A percentile compares a stretch with the other conserved stretches of the same genome.
phyloP scores from a whole-genome alignment of 1,140 invertebrate species.

The Hycleus phaleratus region DNA sequence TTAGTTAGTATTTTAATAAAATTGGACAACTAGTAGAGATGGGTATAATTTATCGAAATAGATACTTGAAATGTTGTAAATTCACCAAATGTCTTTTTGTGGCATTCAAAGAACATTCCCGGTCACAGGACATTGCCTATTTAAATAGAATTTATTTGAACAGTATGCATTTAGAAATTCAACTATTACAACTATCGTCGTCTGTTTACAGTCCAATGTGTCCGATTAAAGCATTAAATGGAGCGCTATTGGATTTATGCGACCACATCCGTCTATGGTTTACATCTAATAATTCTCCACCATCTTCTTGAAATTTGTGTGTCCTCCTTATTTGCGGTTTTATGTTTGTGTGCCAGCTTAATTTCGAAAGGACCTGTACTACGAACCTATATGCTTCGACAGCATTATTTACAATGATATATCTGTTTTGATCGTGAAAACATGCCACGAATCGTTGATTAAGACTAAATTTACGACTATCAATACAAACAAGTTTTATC shows the following conservation, averaged over 20 bases:
- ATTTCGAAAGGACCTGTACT: conserved; percentile 4
- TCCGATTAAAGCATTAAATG: conserved; percentile 20
- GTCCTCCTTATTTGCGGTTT: conserved; percentile 10
- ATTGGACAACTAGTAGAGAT: too few relatives aligned
- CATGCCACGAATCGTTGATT: conserved; percentile 15
- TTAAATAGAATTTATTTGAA: conserved; percentile 14
- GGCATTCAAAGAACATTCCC: conserved; percentile 6
- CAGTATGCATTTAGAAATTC: conserved; percentile 8
- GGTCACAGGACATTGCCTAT: conserved; percentile 3
- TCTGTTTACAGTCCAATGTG: conserved; percentile 10
- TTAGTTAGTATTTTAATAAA: too few relatives aligned
- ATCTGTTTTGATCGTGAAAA: conserved; percentile 11
- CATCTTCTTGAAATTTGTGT: conserved; percentile 4
- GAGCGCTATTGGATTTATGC: conserved; percentile 15
- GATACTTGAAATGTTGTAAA: not conserved
- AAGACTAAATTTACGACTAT: conserved; percentile 8
- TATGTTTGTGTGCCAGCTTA: conserved; percentile 5
- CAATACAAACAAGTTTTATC: not conserved
- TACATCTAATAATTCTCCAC: conserved; percentile 15
- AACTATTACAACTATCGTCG: not conserved
- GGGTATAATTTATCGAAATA: not conserved
- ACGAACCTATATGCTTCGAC: too few relatives aligned
- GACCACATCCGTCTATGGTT: conserved; percentile 20
- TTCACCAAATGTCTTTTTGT: not conserved
- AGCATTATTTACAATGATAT: conserved; percentile 3